Evolutionary conservation across 2,888 invertebrate genomes (phyloP), one percentile per base, ranked within the genome.

Genomic region (Drosophila siamana): DNA sequence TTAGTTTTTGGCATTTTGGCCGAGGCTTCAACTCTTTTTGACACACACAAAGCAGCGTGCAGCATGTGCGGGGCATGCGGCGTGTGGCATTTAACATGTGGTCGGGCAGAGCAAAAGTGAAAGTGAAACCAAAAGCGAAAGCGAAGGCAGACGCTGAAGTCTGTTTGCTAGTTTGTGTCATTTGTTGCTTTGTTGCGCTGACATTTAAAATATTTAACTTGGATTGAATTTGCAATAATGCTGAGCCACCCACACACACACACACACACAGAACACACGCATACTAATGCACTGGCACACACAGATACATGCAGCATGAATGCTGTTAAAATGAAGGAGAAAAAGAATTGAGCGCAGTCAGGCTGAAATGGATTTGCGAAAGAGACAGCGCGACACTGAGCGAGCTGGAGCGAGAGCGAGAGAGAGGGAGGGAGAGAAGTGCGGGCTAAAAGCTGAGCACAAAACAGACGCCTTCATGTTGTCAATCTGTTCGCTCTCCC

Each of bases 341-440:
- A 22, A 22, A 26, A 41, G 52, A 41, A 41, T 41, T 22, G 30
- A 47, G 46, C 11, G 24, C 65, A 36, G 40, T 22, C 46, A 36
- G 24, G 33, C 64, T 64, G 52, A 66, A 64, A 64, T 41, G 41
- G 54, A 48, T 66, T 66, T 54, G 52, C 4, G 7, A 22, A 9
- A 9, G 33, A 38, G 22, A 9, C 11, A 1, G 22, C 7, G n/a
- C 2, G 46, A 28, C 1, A 36, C 3, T 6, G 19, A 19, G 47
- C 1, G 2, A 6, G 6, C 2, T n/a, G n/a, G n/a, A 16, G 26
- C 0, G 22, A 4, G 19, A 6, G 22, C 8, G 19, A 2, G 19
- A 8, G n/a, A 8, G 47, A 33, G n/a, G 4, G 33, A 33, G 13
- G n/a, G 48, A 33, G n/a, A 5, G 33, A 33, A n/a, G 19, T 33